Base-by-base conservation (phyloP, 1,140 invertebrate species). In the Caenorhabditis inopinata region DNA sequence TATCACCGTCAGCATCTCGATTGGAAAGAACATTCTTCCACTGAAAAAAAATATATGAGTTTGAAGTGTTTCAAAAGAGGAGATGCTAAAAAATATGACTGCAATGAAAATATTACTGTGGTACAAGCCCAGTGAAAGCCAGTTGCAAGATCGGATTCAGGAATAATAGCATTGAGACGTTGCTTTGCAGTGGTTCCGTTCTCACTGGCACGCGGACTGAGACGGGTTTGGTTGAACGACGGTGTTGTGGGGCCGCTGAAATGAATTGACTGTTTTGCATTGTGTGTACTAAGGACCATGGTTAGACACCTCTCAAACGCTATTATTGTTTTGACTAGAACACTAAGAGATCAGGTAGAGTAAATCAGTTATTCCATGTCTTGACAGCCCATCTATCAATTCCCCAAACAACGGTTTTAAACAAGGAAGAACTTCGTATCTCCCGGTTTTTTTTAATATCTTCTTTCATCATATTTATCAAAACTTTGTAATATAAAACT, bases 71-170 rank as follows among this genome's bases (percentile, higher is more conserved):
- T 38, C 11, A 38, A 21, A 18, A 16, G 32, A 46, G 25, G 16
- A n/a, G 2, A 32, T 23, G 2, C 25, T 35, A 23, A 78, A 32
- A 21, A 29, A 12, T 18, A 51, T 29, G 16, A 51, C n/a, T 1
- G 12, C 6, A 25, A 23, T 0, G 0, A 12, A 9, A 29, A 51
- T 21, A 16, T 29, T 75, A 75, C 74, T 18, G 46, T 75, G 74
- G 73, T 88, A 68, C 82, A 86, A n/a, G 86, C 87, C 86, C 86
- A 87, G 29, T 84, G 85, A 85, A 86, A 88, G 38, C 86, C 87
- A 29, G 84, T 81, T 48, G 87, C 87, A 80, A 88, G 85, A 42
- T 88, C 86, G 23, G 84, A 80, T 38, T 87, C 80, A 21, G 77
- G 62, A 68, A 87, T 87, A 23, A 87, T 76, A 18, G 80, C 77